phyloP scores from a whole-genome alignment of 1,140 invertebrate species.

The Pseudomyrmex dendroicus region DNA sequence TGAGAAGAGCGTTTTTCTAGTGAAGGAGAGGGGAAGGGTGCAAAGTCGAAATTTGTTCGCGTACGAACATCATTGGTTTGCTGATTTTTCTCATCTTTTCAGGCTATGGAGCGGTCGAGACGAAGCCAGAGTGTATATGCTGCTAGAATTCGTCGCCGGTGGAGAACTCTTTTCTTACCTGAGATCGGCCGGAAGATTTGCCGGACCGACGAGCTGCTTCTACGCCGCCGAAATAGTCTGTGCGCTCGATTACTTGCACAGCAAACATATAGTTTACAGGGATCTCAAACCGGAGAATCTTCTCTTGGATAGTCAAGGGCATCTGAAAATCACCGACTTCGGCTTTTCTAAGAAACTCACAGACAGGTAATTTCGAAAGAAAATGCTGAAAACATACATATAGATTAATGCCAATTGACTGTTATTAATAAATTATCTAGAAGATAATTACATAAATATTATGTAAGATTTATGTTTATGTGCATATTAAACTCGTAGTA shows the following conservation, averaged over 20 bases:
- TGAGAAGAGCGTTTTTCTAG: constrained; percentile 5
- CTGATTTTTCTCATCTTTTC: constrained; percentile 74
- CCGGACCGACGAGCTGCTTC: constrained; percentile 93
- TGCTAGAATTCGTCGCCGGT: constrained; percentile 97
- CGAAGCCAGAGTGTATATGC: constrained; percentile 95
- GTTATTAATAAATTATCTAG: too few species aligned
- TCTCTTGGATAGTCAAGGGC: constrained; percentile 95
- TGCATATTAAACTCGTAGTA: too few species aligned
- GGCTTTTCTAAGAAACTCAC: constrained; percentile 97
- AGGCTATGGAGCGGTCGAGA: constrained; percentile 97
- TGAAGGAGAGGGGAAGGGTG: too few species aligned
- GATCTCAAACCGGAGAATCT: constrained; percentile 97
- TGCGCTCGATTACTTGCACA: constrained; percentile 97
- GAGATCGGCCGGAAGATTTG: constrained; percentile 95
- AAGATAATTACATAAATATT: too few species aligned
- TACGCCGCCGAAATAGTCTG: constrained; percentile 97
- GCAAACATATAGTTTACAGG: constrained; percentile 93
- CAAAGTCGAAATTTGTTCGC: constrained; percentile 16
- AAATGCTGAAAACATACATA: background rate
- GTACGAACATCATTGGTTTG: background rate
- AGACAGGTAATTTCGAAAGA: constrained; percentile 86
- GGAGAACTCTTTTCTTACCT: constrained; percentile 98
- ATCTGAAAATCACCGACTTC: constrained; percentile 98
- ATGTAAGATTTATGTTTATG: too few species aligned
- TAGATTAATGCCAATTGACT: background rate